These are phyloP conservation scores for Atethmia centrago DNA, from an alignment of 2,888 invertebrate genomes.

Conservation along the genomic window DNA sequence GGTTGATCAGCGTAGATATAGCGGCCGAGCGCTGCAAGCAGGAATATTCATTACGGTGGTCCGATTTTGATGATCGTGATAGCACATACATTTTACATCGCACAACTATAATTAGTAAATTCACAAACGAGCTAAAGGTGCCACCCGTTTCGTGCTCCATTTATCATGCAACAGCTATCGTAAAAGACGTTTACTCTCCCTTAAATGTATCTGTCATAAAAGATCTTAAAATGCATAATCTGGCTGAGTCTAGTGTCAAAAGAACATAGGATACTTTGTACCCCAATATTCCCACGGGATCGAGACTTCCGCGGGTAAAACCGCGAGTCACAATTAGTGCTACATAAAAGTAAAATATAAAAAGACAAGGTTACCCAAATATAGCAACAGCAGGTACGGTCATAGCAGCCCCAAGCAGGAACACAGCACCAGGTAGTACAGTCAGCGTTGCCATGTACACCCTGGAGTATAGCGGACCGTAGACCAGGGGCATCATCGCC, in stretches of 20 bases:
- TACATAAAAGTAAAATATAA: background rate
- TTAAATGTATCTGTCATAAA: background rate
- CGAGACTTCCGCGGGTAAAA: too few species aligned
- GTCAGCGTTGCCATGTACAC: constrained; percentile 92
- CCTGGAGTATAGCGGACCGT: constrained; percentile 93
- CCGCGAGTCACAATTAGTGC: too few species aligned
- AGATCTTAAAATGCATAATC: background rate
- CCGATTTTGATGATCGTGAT: too few species aligned
- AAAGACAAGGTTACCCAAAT: constrained; percentile 87
- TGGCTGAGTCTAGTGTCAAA: background rate
- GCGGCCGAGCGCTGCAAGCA: too few species aligned
- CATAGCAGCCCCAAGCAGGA: constrained; percentile 92
- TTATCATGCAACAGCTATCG: too few species aligned
- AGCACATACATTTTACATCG: background rate
- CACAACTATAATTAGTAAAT: background rate
- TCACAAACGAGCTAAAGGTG: background rate
- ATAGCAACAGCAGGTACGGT: constrained; percentile 92
- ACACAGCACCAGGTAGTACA: constrained; percentile 93
- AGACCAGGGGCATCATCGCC: constrained; percentile 93
- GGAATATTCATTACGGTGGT: too few species aligned
- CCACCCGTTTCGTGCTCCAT: too few species aligned
- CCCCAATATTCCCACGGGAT: too few species aligned
- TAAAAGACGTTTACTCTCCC: background rate
- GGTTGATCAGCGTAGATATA: too few species aligned
- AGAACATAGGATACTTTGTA: too few species aligned